Evolutionary conservation across 2,797 vertebrate genomes (phyloP), one percentile per base, ranked within the genome.

Genomic region (Enteromius argenteus): DNA sequence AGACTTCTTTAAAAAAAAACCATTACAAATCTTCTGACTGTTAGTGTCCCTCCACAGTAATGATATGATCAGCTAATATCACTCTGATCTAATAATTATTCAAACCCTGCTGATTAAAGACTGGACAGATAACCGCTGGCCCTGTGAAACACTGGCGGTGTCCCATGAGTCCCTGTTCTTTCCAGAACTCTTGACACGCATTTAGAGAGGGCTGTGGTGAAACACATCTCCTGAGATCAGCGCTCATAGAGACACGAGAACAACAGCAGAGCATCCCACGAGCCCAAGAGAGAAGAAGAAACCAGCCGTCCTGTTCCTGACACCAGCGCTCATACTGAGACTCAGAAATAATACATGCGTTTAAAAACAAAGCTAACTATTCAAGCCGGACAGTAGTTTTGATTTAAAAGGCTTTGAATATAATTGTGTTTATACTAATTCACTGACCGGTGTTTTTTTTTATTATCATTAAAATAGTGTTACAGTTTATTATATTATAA

Each of bases 121-220:
- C 6, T 4, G 7, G n/a, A 44, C 14, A 11, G 64, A 44, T 60
- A 11, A 15, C 7, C 46, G 4, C 35, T 56, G 85, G 67, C 42
- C 72, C 15, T 81, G 74, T 85, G 77, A 89, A 89, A 77, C 62
- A 82, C 39, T 37, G 21, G 86, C 77, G 76, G 64, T 30, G 66
- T 35, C 5, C 83, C 67, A n/a, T 46, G 79, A 84, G 87, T 83
- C 84, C 4, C 64, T 44, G 77, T 13, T 79, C 27, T 49, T 79
- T 44, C 62, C 56, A 83, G 80, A 32, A 62, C 27, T 84, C 30
- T 86, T 66, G 75, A 85, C 69, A 49, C 8, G 2, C 0, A 9
- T 35, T 51, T 21, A 53, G 71, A 51, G 71, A 19, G 14, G 44
- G 8, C 3, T 23, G 35, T 10, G 5, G 39, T 4, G 23, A 51